A percentile compares a stretch with the other conserved stretches of the same genome.
Conservation (phyloP, 92 coral and sea anemone species). For the Umimayanthus chanpuru region DNA sequence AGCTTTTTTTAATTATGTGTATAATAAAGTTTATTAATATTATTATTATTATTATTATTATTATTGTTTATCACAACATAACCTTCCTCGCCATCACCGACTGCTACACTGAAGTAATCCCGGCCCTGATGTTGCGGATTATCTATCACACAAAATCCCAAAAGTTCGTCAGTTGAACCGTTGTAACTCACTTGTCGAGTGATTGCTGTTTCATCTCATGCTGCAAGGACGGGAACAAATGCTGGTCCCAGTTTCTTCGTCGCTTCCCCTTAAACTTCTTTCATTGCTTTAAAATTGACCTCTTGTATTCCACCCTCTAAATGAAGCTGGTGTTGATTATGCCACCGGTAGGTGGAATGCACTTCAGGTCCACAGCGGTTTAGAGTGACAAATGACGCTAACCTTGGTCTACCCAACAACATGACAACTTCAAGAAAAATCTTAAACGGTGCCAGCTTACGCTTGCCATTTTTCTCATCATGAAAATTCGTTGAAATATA, state of each 20-base stretch:
- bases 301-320: slow-evolving; percentile 50
- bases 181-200: slow-evolving; percentile 41
- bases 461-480: slow-evolving; percentile 50
- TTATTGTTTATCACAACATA: slow-evolving; percentile 32
- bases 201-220: slow-evolving; percentile 60
- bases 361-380: slow-evolving; percentile 52
- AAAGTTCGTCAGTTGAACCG: slow-evolving; percentile 45
- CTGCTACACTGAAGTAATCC: slow-evolving; percentile 50
- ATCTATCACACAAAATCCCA: slow-evolving; percentile 54
- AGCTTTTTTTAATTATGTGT: no score
- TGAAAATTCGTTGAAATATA: slow-evolving; percentile 47
- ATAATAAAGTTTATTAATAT: no score
- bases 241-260: slow-evolving; percentile 23
- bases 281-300: slow-evolving; percentile 41
- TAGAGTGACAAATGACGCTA: slow-evolving; percentile 44
- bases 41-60: no score
- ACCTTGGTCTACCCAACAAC: slow-evolving; percentile 50
- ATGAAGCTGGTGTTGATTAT: slow-evolving; percentile 21
- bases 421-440: slow-evolving; percentile 49
- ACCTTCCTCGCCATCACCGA: slow-evolving; percentile 63
- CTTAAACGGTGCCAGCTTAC: slow-evolving; percentile 52
- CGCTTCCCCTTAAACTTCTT: slow-evolving; percentile 47
- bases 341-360: slow-evolving; percentile 48
- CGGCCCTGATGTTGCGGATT: slow-evolving; percentile 49
- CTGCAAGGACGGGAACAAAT: slow-evolving; percentile 53